phyloP scores from a whole-genome alignment of 1,140 invertebrate genomes.

The Penaeus vannamei region DNA sequence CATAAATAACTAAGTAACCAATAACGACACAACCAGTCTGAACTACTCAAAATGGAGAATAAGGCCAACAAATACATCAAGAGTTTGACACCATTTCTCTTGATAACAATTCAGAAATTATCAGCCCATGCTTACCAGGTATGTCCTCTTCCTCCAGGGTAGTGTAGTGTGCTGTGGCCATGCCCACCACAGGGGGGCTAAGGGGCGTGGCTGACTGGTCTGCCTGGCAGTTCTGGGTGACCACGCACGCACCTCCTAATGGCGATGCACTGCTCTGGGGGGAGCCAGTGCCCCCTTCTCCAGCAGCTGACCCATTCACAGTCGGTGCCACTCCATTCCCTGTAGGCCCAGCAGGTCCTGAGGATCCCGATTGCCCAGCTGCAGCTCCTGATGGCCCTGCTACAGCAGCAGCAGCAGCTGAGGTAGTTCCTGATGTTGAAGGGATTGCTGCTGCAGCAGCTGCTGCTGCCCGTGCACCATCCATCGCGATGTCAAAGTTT shows the following conservation, averaged over 20 bases:
- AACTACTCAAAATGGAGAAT: no score
- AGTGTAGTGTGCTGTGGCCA: conserved; percentile 58
- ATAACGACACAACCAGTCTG: no score
- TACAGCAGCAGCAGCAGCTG: not conserved
- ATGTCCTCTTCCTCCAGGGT: conserved; percentile 61
- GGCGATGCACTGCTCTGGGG: not conserved
- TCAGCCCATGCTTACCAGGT: conserved; percentile 36
- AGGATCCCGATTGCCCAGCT: not conserved
- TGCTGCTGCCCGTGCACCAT: conserved; percentile 35
- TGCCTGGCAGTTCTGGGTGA: conserved; percentile 47
- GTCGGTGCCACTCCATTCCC: not conserved
- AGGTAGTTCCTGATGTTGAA: not conserved
- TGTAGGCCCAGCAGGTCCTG: not conserved
- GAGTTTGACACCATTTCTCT: not conserved
- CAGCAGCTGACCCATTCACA: conserved; percentile 22
- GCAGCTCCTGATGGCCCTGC: not conserved
- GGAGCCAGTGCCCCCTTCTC: not conserved
- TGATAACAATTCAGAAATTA: no score
- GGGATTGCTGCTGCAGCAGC: not conserved
- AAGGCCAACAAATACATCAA: not conserved
- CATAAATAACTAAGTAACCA: not conserved
- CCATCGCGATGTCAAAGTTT: conserved; percentile 48
- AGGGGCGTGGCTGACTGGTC: conserved; percentile 60
- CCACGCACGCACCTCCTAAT: conserved; percentile 36
- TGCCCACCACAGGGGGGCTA: conserved; percentile 60